Conservation (phyloP, 2,888 invertebrate species). For the Dione vanillae region DNA sequence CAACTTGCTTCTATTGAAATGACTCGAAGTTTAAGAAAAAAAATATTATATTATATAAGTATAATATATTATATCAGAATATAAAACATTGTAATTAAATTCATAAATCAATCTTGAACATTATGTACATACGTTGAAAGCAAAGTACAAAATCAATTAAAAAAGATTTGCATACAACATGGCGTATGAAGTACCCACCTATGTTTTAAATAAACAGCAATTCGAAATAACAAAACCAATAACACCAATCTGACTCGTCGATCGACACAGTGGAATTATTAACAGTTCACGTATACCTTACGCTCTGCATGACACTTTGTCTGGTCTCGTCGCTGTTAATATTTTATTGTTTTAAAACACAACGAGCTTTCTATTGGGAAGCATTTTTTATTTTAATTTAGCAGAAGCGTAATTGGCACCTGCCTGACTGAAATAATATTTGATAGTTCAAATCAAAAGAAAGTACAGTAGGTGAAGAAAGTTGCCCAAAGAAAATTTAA, state of each 20-base stretch:
- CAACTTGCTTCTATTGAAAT: too few relatives aligned
- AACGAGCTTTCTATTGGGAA: conserved; percentile 15
- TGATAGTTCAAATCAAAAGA: too few relatives aligned
- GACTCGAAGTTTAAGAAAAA: background rate
- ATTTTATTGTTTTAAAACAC: conserved; percentile 17
- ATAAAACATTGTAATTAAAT: background rate
- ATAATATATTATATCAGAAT: too few relatives aligned
- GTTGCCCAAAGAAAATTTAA: too few relatives aligned
- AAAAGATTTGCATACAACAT: conserved; percentile 10
- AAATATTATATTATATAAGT: too few relatives aligned
- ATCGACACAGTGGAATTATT: conserved; percentile 28
- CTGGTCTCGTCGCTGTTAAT: conserved; percentile 6
- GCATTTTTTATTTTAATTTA: background rate
- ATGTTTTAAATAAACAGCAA: conserved; percentile 19
- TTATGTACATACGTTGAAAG: conserved; percentile 5
- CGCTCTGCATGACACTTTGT: conserved; percentile 22
- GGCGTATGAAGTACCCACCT: background rate
- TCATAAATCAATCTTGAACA: background rate
- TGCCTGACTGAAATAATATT: background rate
- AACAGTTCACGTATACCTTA: conserved; percentile 26
- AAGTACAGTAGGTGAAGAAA: too few relatives aligned
- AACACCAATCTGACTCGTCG: conserved; percentile 13
- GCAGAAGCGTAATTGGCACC: background rate
- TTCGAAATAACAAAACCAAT: conserved; percentile 20
- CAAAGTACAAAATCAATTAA: conserved; percentile 20